Evolutionary conservation across 2,888 invertebrate genomes (phyloP).

Genomic region (Stenurella melanura): DNA sequence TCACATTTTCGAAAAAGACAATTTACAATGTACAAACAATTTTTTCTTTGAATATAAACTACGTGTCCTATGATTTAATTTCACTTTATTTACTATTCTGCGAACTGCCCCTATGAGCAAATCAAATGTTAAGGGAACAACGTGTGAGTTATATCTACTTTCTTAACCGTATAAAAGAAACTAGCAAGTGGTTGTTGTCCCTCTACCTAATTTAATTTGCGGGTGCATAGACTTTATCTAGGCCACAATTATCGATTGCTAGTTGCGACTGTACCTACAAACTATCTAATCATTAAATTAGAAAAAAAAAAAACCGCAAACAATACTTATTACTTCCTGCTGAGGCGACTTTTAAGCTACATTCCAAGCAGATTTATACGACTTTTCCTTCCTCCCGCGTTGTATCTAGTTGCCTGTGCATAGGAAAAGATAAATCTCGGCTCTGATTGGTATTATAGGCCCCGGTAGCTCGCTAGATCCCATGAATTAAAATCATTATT

Average conservation of each 20-base stretch:
- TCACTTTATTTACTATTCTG: too few relatives aligned
- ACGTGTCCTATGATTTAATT: too few relatives aligned
- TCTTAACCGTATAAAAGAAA: too few relatives aligned
- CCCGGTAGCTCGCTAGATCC: conserved; percentile 16
- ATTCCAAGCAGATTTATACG: not conserved
- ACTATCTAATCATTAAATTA: not conserved
- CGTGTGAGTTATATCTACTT: too few relatives aligned
- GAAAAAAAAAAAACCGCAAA: not conserved
- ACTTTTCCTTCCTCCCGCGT: not conserved
- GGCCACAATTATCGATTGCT: not conserved
- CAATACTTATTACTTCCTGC: conserved; percentile 7
- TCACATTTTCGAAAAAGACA: too few relatives aligned
- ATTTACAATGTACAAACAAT: too few relatives aligned
- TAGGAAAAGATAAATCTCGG: conserved; percentile 30
- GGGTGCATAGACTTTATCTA: not conserved
- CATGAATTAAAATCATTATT: conserved; percentile 34
- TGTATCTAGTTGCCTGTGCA: not conserved
- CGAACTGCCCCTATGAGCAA: too few relatives aligned
- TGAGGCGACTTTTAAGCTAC: not conserved
- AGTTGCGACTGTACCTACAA: not conserved
- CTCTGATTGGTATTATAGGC: conserved; percentile 26
- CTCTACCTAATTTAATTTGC: not conserved
- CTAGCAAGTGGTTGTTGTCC: not conserved
- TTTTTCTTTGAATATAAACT: too few relatives aligned
- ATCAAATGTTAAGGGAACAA: too few relatives aligned